phyloP scores from a whole-genome alignment of 2,113 vertebrate genomes.

The Pseudorasbora parva region DNA sequence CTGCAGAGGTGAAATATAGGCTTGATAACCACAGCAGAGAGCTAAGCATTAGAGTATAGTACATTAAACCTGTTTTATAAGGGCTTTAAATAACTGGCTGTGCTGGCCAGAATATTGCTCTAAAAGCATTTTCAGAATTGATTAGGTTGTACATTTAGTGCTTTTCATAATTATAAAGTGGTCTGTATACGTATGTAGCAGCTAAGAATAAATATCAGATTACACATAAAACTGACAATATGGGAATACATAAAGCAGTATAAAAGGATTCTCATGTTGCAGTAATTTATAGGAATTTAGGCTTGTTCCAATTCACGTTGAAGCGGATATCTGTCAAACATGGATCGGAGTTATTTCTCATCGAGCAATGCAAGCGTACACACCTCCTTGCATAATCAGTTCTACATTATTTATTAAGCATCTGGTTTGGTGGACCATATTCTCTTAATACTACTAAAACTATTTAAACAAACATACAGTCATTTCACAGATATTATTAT shows the following conservation, averaged over 20 bases:
- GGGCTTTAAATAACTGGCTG: slow-evolving; percentile 57
- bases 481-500: too few relatives aligned
- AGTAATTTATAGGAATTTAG: neutral
- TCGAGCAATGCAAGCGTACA: neutral
- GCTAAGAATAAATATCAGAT: slow-evolving; percentile 42
- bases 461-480: neutral
- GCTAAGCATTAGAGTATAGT: slow-evolving; percentile 21
- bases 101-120: slow-evolving; percentile 48
- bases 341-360: slow-evolving; percentile 20
- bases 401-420: slow-evolving; percentile 21
- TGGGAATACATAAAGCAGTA: slow-evolving; percentile 1
- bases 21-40: neutral
- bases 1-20: slow-evolving; percentile 7
- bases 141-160: slow-evolving; percentile 32
- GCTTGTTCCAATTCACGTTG: neutral
- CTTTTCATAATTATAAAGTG: slow-evolving; percentile 51
- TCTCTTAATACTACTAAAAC: neutral
- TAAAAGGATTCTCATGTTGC: neutral
- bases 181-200: too few relatives aligned
- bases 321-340: slow-evolving; percentile 12
- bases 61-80: slow-evolving; percentile 46
- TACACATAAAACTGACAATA: slow-evolving; percentile 4
- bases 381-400: neutral
- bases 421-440: neutral
- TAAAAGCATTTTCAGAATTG: slow-evolving; percentile 62